These are phyloP conservation scores for Hirtodrosophila trivittata DNA, from an alignment of 2,888 invertebrate genomes.

Conservation along the genomic window DNA sequence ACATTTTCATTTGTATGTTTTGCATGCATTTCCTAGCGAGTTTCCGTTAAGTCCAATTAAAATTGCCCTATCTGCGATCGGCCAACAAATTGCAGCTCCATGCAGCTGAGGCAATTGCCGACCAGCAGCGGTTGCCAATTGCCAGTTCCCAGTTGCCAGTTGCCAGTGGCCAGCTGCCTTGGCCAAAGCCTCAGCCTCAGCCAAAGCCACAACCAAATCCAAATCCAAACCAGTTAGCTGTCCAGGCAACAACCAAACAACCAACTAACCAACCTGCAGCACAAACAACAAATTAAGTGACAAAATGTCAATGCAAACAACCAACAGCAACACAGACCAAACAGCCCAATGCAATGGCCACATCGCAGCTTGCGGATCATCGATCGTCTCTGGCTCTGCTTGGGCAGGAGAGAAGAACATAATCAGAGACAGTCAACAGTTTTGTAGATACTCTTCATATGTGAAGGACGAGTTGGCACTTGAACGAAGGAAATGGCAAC, in stretches of 20 bases:
- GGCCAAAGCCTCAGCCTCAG: slow-evolving; percentile 28
- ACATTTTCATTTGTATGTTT: no score
- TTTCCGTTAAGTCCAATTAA: slow-evolving; percentile 77
- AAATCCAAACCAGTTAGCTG: slow-evolving; percentile 46
- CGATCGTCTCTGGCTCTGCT: slow-evolving; percentile 21
- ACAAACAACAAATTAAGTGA: slow-evolving; percentile 75
- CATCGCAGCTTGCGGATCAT: slow-evolving; percentile 35
- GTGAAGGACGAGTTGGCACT: no score
- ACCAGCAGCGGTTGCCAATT: slow-evolving; percentile 37
- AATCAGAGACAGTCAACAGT: background rate
- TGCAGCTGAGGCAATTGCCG: slow-evolving; percentile 44
- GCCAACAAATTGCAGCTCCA: slow-evolving; percentile 55
- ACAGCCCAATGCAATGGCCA: slow-evolving; percentile 17
- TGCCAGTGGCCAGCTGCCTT: slow-evolving; percentile 13
- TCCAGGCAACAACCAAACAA: slow-evolving; percentile 25
- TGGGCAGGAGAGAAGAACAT: background rate
- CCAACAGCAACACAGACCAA: slow-evolving; percentile 21
- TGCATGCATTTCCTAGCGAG: slow-evolving; percentile 61
- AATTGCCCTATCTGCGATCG: slow-evolving; percentile 71
- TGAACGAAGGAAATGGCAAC: no score
- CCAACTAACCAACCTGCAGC: slow-evolving; percentile 50
- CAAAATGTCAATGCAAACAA: slow-evolving; percentile 78
- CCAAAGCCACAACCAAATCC: slow-evolving; percentile 21
- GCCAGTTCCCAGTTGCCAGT: slow-evolving; percentile 2
- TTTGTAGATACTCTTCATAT: slow-evolving; percentile 9